phyloP scores from a whole-genome alignment of 2,113 vertebrate genomes.

The Gracilinanus agilis region DNA sequence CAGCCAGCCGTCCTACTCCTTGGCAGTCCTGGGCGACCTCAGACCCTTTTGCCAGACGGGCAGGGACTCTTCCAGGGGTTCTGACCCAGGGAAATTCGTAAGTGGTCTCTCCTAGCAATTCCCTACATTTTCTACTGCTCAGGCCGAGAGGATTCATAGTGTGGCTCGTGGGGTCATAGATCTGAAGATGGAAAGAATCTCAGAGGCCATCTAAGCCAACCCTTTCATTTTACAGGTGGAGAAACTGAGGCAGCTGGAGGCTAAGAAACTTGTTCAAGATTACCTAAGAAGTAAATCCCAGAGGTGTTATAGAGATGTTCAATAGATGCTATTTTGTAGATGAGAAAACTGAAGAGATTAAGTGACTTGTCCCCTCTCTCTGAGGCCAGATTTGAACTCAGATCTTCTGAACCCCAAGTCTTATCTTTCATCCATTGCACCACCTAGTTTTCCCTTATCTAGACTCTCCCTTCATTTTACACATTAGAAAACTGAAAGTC shows the following conservation, averaged over 20 bases:
- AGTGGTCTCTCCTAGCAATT: neutral
- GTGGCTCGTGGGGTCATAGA: neutral
- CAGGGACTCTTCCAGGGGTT: neutral
- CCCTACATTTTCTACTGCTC: neutral
- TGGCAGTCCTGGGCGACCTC: neutral
- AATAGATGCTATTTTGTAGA: neutral
- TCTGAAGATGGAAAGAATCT: neutral
- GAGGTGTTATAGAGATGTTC: neutral
- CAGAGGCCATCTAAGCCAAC: neutral
- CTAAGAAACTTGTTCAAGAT: conserved; percentile 8
- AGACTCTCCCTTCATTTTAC: neutral
- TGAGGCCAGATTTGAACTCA: neutral
- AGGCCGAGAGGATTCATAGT: neutral
- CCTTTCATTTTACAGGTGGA: neutral
- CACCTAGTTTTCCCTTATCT: neutral
- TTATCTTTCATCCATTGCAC: neutral
- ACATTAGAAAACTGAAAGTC: neutral
- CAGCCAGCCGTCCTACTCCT: neutral
- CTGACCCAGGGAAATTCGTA: neutral
- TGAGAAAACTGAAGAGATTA: neutral
- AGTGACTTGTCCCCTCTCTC: neutral
- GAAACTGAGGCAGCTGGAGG: neutral
- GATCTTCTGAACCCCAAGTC: neutral
- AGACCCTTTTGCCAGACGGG: neutral
- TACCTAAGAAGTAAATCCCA: neutral